phyloP scores from a whole-genome alignment of 2,797 vertebrate species.

The Hylomyscus alleni region DNA sequence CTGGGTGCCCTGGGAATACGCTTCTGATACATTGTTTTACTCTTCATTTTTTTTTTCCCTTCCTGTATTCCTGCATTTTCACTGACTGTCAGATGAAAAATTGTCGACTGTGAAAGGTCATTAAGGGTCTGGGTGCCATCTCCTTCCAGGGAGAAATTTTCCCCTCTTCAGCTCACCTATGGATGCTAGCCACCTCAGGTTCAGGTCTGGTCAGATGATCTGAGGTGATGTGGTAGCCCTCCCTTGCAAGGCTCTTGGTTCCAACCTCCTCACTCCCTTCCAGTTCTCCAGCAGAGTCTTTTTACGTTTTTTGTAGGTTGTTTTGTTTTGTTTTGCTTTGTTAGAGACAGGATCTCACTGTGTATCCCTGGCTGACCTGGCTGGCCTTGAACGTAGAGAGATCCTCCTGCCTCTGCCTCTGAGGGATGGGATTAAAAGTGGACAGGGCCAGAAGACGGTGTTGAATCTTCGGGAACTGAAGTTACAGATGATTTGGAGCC shows the following conservation, averaged over 20 bases:
- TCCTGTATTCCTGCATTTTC: background rate
- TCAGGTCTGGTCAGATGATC: background rate
- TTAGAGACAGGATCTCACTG: background rate
- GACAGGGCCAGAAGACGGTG: background rate
- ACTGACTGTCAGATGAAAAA: background rate
- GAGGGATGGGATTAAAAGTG: background rate
- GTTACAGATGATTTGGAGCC: background rate
- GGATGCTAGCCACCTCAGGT: background rate
- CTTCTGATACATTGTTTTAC: slow-evolving; percentile 8
- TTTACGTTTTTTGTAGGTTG: background rate
- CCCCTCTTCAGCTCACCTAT: background rate
- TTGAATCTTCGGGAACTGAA: background rate
- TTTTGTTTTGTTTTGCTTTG: background rate
- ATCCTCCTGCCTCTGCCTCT: background rate
- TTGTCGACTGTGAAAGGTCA: background rate
- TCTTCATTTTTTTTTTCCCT: slow-evolving; percentile 18
- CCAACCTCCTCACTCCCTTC: background rate
- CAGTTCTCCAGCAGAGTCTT: background rate
- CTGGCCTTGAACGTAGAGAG: background rate
- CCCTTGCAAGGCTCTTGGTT: background rate
- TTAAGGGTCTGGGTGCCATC: slow-evolving; percentile 22
- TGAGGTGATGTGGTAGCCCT: background rate
- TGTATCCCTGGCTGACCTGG: background rate
- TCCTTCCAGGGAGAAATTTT: background rate
- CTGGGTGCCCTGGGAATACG: background rate